A percentile compares a stretch with the other conserved stretches of the same genome.
Conservation (phyloP, 2,797 vertebrate genomes). For the Sternotherus odoratus region DNA sequence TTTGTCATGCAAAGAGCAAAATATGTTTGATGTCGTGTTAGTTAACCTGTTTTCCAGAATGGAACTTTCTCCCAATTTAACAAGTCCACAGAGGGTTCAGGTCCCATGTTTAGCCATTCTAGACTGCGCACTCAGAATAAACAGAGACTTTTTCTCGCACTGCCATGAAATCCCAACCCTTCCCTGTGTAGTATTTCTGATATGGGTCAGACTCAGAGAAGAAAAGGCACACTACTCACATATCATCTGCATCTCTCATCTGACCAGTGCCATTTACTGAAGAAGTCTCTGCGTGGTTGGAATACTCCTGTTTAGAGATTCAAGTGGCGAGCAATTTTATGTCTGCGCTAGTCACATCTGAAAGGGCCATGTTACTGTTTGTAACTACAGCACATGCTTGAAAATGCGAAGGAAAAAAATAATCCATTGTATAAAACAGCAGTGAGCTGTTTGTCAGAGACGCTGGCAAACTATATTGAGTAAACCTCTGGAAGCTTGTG, state of each 20-base stretch:
- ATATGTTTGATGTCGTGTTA: slow-evolving; percentile 63
- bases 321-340: not conserved
- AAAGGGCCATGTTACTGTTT: not conserved
- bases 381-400: rapidly evolving
- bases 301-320: rapidly evolving
- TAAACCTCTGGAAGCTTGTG: not conserved
- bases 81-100: not conserved
- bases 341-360: not conserved
- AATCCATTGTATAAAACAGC: not conserved
- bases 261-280: not conserved
- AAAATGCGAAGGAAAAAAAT: not conserved
- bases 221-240: not conserved
- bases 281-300: rapidly evolving
- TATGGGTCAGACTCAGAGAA: slow-evolving; percentile 23
- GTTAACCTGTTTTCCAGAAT: slow-evolving; percentile 39
- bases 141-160: slow-evolving; percentile 55
- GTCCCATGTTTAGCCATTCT: not conserved
- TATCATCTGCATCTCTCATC: rapidly evolving
- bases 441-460: rapidly evolving
- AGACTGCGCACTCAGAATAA: slow-evolving; percentile 38
- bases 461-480: not conserved
- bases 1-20: not conserved
- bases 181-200: not conserved
- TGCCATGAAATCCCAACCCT: slow-evolving; percentile 34
- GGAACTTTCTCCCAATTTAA: not conserved